These are phyloP conservation scores for Pagetopsis macropterus DNA, from an alignment of 2,797 vertebrate species.

Conservation along the genomic window DNA sequence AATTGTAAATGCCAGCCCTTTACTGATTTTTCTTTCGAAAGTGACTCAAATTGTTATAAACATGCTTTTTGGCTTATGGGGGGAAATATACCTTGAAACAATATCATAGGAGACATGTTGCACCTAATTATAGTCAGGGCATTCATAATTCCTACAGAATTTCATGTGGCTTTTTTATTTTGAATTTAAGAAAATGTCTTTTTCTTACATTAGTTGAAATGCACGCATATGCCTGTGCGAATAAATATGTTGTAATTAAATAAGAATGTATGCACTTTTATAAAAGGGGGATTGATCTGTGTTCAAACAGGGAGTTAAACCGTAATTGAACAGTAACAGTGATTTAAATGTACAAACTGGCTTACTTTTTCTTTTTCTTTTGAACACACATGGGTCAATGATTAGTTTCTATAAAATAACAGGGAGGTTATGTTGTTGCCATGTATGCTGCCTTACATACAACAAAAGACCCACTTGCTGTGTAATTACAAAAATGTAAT, in stretches of 20 bases:
- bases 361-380: neutral
- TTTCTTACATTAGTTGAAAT: neutral
- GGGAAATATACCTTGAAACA: neutral
- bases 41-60: neutral
- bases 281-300: neutral
- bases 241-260: neutral
- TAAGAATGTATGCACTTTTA: neutral
- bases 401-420: neutral
- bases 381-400: neutral
- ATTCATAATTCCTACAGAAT: neutral
- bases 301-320: neutral
- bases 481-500: neutral
- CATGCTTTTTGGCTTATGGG: neutral
- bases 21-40: neutral
- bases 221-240: neutral
- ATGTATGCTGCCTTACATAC: neutral
- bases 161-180: slow-evolving; percentile 10
- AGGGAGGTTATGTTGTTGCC: neutral
- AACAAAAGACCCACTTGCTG: neutral
- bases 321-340: neutral
- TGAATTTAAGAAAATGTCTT: slow-evolving; percentile 3
- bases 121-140: neutral
- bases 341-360: too few relatives aligned
- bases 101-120: neutral
- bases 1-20: neutral